Base-by-base conservation (phyloP, 2,888 invertebrate genomes). In the Mythimna impura region DNA sequence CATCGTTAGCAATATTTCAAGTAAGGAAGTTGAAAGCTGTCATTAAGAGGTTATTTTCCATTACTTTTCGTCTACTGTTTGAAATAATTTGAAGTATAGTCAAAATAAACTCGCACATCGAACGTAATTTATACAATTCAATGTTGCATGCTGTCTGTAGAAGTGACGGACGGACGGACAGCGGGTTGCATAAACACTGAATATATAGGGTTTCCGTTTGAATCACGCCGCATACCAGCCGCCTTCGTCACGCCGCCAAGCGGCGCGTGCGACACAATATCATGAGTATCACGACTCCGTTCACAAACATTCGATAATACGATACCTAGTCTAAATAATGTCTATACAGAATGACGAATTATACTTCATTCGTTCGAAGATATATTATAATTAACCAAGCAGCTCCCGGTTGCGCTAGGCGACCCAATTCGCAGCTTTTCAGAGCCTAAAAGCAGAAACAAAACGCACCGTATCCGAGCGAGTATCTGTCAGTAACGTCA, bases 141-240 rank as follows among this genome's bases (percentile, higher is more conserved):
- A 90, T 90, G 91, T 92, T 90, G 88, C 90, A 88, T 87, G 88
- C 85, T 88, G 91, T 91, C 91, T 92, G 91, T 86, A 89, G 89
- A 90, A 89, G 90, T 93, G 94, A 93, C 90, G 91, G 94, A 93
- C 89, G 89, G 90, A 91, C 92, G 92, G 91, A 91, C 92, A 91
- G 90, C 88, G 91, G 87, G 91, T 94, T 95, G 94, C 93, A 95
- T 94, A 96, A 96, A 95, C 94, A 93, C 89, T 92, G 92, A 91
- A 93, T 93, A 94, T 94, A 94, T 94, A 95, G 92, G 95, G 94
- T 95, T 95, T 94, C 94, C 93, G 93, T 93, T 94, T 96, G 96
- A 96, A 94, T 96, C 96, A 96, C 94, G 93, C 90, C 89, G 94
- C 96, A 96, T 95, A 93, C 96, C 96, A 93, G 91, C 86, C 91